These are phyloP conservation scores for Manacus vitellinus DNA, from an alignment of 2,113 vertebrate species.

Conservation along the genomic window DNA sequence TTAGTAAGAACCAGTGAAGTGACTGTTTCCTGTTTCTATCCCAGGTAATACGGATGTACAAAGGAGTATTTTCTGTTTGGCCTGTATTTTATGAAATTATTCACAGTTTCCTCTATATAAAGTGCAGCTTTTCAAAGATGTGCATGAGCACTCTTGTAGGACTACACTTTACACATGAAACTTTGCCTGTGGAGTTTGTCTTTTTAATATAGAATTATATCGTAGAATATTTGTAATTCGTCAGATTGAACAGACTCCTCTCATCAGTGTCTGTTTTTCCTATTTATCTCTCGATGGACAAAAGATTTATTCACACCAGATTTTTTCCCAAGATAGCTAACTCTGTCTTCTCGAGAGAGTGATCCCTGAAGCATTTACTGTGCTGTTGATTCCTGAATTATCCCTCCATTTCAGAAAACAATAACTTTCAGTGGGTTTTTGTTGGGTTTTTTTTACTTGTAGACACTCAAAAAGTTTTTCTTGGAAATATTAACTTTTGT, in stretches of 20 bases:
- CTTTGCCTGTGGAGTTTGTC: neutral
- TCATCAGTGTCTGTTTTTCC: neutral
- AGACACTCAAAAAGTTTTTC: neutral
- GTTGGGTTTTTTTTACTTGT: neutral
- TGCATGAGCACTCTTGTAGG: accelerated
- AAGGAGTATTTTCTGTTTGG: neutral
- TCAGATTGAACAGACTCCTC: neutral
- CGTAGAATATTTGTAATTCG: neutral
- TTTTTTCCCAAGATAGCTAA: neutral
- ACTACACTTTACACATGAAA: accelerated
- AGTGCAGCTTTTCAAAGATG: neutral
- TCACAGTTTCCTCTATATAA: neutral
- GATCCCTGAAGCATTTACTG: neutral
- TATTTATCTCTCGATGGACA: neutral
- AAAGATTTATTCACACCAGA: neutral
- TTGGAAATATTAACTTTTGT: neutral
- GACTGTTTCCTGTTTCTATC: neutral
- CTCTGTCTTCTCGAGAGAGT: neutral
- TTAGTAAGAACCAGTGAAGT: neutral
- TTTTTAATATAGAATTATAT: neutral
- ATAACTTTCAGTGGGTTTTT: neutral
- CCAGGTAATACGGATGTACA: neutral
- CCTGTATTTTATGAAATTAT: neutral
- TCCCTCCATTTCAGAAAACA: neutral
- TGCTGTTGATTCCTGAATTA: neutral